Conservation (phyloP, 1,140 invertebrate species). For the Atta colombica region DNA sequence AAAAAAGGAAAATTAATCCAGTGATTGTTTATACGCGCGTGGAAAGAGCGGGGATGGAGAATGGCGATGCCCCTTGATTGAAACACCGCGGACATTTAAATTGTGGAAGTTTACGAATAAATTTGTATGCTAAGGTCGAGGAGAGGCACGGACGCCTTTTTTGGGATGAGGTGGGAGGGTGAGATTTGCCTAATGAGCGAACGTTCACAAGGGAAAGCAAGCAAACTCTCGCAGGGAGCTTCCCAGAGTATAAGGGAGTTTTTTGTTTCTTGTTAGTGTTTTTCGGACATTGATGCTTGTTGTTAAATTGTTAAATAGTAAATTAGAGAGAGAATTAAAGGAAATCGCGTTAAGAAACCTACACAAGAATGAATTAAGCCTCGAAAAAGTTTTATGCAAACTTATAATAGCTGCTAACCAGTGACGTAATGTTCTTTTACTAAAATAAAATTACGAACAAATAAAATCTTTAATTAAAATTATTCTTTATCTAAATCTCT, state of each 20-base stretch:
- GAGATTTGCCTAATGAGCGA: slow-evolving; percentile 78
- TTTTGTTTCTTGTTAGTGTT: slow-evolving; percentile 37
- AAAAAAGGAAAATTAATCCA: slow-evolving; percentile 68
- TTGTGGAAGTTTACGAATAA: slow-evolving; percentile 81
- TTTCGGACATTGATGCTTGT: slow-evolving; percentile 23
- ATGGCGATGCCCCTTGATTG: slow-evolving; percentile 74
- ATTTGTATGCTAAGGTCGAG: slow-evolving; percentile 74
- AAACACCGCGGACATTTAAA: slow-evolving; percentile 81
- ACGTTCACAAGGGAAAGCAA: slow-evolving; percentile 51
- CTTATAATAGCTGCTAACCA: slow-evolving; percentile 13
- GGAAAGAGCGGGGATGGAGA: slow-evolving; percentile 56
- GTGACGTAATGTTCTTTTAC: neutral
- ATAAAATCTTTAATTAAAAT: neutral
- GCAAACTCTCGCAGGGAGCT: neutral
- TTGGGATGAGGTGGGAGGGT: neutral
- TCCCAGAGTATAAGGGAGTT: neutral
- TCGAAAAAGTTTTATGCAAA: neutral
- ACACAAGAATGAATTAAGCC: neutral
- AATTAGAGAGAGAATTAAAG: slow-evolving; percentile 33
- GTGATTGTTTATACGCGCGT: slow-evolving; percentile 43
- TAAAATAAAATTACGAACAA: neutral
- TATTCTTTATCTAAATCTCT: neutral
- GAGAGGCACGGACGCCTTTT: slow-evolving; percentile 42
- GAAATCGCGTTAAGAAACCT: neutral
- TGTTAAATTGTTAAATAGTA: slow-evolving; percentile 14